Conservation (phyloP, 2,888 invertebrate species). For the Oscheius sp. region DNA sequence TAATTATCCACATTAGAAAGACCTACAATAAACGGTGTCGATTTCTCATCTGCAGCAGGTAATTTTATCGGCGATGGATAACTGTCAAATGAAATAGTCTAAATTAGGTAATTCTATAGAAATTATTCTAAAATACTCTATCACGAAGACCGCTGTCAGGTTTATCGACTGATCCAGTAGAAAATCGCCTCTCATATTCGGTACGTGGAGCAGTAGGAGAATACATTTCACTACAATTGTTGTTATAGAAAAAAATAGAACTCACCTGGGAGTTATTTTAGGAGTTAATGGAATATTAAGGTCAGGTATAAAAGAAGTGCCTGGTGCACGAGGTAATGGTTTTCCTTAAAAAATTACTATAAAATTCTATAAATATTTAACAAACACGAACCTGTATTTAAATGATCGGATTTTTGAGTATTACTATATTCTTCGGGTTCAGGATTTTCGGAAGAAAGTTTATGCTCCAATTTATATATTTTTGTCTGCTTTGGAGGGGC, state of each 20-base stretch:
- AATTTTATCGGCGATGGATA: neutral
- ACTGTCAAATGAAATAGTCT: constrained; percentile 2
- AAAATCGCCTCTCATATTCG: constrained; percentile 3
- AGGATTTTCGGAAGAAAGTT: constrained; percentile 34
- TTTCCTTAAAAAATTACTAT: neutral
- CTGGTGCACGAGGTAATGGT: neutral
- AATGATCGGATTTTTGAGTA: neutral
- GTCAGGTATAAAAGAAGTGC: constrained; percentile 11
- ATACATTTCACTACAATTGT: constrained; percentile 1
- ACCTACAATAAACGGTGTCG: neutral
- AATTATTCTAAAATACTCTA: neutral
- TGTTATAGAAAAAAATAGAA: neutral
- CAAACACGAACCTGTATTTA: neutral
- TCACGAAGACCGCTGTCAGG: constrained; percentile 1
- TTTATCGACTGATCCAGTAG: neutral
- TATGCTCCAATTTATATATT: constrained; percentile 50
- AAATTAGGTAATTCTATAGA: neutral
- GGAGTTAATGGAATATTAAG: neutral
- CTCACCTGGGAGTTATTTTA: neutral
- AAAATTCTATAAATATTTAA: neutral
- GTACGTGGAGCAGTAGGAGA: constrained; percentile 1
- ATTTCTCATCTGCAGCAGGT: neutral
- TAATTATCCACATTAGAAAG: too few species aligned
- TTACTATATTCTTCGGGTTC: constrained; percentile 75
- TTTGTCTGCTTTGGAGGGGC: constrained; percentile 49